Base-by-base conservation (phyloP, 2,888 invertebrate genomes). In the Dioctria rufipes region DNA sequence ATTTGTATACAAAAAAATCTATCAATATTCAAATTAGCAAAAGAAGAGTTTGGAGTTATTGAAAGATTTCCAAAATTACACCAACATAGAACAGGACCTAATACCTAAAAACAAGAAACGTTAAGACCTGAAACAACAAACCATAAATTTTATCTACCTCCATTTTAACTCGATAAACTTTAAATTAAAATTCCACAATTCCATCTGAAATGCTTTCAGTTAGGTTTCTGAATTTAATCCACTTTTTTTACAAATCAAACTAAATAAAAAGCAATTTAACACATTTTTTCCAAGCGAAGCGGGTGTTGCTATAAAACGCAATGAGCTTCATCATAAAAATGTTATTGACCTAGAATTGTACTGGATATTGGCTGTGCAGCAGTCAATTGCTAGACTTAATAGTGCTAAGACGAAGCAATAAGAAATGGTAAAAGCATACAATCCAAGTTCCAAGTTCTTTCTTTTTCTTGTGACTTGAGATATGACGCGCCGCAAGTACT, bases 281-380 rank as follows among this genome's bases (percentile, higher is more conserved):
- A n/a, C 46, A 61, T 61, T 61, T 61, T 11, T 13, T 13, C 61
- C 25, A 25, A 25, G 25, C 25, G 25, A 25, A 8, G 61, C 37
- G 8, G 61, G 25, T 61, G 61, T 25, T 25, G 61, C 25, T 61
- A 61, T 61, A 61, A 66, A 66, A 66, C 40, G 66, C 4, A 66
- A 66, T 43, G 66, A 66, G 25, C 42, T 43, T 11, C 66, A 37
- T 2, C 42, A 66, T 66, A 66, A 66, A 66, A 42, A 43, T 43
- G 66, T 66, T 66, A 66, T 66, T 66, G 66, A 66, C 66, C 66
- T 46, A 66, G 42, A 66, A 66, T 43, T 11, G 39, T 61, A 25
- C 37, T 25, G 25, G 25, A 25, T 25, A 61, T 3, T 39, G 8
- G 61, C 39, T 4, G 25, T 25, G 25, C 25, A 25, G 1, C 25